These are phyloP conservation scores for Brotogeris chrysoptera DNA, from an alignment of 2,797 vertebrate species.

Conservation along the genomic window DNA sequence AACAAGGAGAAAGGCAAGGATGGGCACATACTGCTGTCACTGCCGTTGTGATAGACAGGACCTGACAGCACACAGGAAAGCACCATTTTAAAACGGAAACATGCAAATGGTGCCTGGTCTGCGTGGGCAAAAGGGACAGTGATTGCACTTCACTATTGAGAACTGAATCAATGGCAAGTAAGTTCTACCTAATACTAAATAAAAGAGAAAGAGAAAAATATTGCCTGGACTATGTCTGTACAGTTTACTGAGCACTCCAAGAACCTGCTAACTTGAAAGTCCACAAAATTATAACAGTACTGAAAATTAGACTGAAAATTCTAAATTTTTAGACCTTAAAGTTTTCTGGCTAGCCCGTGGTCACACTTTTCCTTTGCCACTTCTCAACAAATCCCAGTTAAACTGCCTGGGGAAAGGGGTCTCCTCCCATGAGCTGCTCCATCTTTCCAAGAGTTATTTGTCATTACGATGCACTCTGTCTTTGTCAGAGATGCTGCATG, in stretches of 20 bases:
- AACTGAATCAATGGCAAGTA: neutral
- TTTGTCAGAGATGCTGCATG: neutral
- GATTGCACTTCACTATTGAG: neutral
- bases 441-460: neutral
- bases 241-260: neutral
- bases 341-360: neutral
- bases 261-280: neutral
- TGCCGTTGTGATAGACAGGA: fast-evolving
- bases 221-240: neutral
- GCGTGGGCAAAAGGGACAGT: neutral
- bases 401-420: fast-evolving
- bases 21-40: neutral
- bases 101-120: neutral
- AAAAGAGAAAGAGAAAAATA: neutral
- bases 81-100: neutral
- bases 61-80: neutral
- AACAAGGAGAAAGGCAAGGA: neutral
- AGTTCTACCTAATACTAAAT: neutral
- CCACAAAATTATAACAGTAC: neutral
- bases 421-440: neutral
- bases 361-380: neutral
- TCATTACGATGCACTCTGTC: fast-evolving
- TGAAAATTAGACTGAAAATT: neutral
- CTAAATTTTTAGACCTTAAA: neutral
- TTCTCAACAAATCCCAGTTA: neutral